Evolutionary conservation across 2,888 invertebrate species (phyloP).

Genomic region (Chalcosyrphus nemorum): DNA sequence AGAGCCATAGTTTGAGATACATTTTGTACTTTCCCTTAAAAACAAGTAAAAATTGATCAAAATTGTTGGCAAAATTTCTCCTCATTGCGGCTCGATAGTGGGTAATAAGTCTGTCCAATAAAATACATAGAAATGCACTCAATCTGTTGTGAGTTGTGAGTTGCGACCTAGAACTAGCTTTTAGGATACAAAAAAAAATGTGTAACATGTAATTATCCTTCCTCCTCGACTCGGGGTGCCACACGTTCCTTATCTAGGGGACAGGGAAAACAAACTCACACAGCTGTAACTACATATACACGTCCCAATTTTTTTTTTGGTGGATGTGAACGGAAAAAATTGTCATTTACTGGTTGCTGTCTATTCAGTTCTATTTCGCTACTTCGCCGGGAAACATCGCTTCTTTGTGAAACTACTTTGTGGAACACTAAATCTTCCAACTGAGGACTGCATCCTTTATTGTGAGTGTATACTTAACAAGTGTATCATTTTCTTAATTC

Average conservation of each 20-base stretch:
- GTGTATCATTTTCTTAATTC: neutral
- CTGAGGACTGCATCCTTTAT: slow-evolving; percentile 10
- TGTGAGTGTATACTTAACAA: neutral
- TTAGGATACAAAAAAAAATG: neutral
- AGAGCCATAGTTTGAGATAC: neutral
- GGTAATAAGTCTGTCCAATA: neutral
- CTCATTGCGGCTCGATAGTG: slow-evolving; percentile 3
- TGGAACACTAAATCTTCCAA: slow-evolving; percentile 13
- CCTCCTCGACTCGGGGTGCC: neutral
- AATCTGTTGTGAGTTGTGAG: too few species aligned
- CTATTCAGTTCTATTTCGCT: slow-evolving; percentile 49
- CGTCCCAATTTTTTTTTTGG: slow-evolving; percentile 30
- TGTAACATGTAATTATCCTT: slow-evolving; percentile 48
- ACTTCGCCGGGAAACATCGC: slow-evolving; percentile 50
- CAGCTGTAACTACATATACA: slow-evolving; percentile 14
- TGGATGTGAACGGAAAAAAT: slow-evolving; percentile 18
- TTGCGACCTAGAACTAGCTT: slow-evolving; percentile 32
- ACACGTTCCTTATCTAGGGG: slow-evolving; percentile 44
- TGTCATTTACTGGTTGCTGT: slow-evolving; percentile 50
- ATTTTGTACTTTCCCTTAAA: too few species aligned
- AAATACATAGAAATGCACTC: slow-evolving; percentile 42
- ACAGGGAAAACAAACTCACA: slow-evolving; percentile 6
- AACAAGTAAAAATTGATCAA: too few species aligned
- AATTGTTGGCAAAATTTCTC: too few species aligned
- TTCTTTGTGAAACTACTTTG: neutral